Evolutionary conservation across 2,888 invertebrate species (phyloP).

Genomic region (Alloscopus bannaensis): DNA sequence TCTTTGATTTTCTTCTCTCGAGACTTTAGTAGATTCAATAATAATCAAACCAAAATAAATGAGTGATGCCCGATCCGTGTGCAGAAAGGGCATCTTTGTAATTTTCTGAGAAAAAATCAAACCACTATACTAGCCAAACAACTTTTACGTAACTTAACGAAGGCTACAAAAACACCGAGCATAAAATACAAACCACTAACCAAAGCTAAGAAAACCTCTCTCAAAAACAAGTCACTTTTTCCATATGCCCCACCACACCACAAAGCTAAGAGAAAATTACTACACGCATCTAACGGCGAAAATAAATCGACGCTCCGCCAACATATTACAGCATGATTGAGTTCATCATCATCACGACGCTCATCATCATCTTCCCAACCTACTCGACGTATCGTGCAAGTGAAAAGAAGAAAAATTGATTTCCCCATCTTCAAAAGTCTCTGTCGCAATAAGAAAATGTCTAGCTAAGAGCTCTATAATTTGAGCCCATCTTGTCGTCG

Average conservation of each 20-base stretch:
- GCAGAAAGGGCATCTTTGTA: not conserved
- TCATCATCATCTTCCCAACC: conserved; percentile 13
- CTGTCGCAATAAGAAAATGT: conserved; percentile 27
- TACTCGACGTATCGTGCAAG: conserved; percentile 29
- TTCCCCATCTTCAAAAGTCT: conserved; percentile 17
- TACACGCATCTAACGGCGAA: conserved; percentile 40
- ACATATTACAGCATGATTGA: conserved; percentile 41
- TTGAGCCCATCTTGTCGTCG: not conserved
- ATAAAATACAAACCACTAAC: conserved; percentile 30
- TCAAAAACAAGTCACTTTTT: conserved; percentile 33
- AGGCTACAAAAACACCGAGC: not conserved
- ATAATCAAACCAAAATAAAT: conserved; percentile 3
- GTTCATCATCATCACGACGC: conserved; percentile 59
- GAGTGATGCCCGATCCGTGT: not conserved
- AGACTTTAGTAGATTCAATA: conserved; percentile 22
- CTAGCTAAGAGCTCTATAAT: not conserved
- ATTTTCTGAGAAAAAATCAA: not conserved
- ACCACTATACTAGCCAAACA: conserved; percentile 42
- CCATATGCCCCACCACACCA: not conserved
- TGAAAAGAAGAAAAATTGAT: conserved; percentile 14
- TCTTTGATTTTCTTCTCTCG: not conserved
- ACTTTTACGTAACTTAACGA: conserved; percentile 43
- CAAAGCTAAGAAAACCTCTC: conserved; percentile 22
- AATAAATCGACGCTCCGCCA: conserved; percentile 5
- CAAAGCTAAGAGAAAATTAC: conserved; percentile 14